A percentile compares a stretch with the other conserved stretches of the same genome.
These are phyloP conservation scores for Auanema sp. DNA, from an alignment of 2,888 invertebrate genomes.

Conservation along the genomic window DNA sequence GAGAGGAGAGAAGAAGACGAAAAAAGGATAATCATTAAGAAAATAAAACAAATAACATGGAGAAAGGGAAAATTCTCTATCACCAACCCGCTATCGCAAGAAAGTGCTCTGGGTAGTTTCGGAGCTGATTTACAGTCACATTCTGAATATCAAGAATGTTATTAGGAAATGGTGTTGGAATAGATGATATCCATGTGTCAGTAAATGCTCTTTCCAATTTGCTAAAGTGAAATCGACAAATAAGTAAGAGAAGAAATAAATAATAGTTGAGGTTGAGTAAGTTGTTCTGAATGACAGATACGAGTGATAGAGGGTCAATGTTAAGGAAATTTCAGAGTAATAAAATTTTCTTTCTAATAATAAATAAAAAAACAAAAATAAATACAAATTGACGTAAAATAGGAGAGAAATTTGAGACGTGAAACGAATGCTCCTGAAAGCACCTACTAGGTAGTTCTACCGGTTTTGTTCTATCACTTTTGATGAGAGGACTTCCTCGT, in stretches of 20 bases:
- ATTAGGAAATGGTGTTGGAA: neutral
- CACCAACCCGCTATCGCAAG: constrained; percentile 26
- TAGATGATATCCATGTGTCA: too few species aligned
- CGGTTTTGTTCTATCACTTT: constrained; percentile 25
- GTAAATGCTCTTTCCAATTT: too few species aligned
- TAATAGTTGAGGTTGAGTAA: too few species aligned
- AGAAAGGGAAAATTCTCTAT: constrained; percentile 9
- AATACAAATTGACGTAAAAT: constrained; percentile 11
- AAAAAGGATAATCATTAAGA: neutral
- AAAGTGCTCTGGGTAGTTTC: constrained; percentile 21
- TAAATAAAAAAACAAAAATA: constrained; percentile 6
- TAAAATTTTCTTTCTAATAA: constrained; percentile 1
- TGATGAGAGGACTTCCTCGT: neutral
- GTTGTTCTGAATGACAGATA: too few species aligned
- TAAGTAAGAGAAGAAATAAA: too few species aligned
- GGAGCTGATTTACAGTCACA: neutral
- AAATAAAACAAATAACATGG: neutral
- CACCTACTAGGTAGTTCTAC: constrained; percentile 21
- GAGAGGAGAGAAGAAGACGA: constrained; percentile 2
- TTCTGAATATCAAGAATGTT: neutral
- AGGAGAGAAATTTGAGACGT: too few species aligned
- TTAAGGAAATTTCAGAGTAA: neutral
- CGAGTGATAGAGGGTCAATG: too few species aligned
- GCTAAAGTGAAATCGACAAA: too few species aligned
- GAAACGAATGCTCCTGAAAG: constrained; percentile 23